phyloP scores from a whole-genome alignment of 2,113 vertebrate species.

The Daphoenositta chrysoptera region DNA sequence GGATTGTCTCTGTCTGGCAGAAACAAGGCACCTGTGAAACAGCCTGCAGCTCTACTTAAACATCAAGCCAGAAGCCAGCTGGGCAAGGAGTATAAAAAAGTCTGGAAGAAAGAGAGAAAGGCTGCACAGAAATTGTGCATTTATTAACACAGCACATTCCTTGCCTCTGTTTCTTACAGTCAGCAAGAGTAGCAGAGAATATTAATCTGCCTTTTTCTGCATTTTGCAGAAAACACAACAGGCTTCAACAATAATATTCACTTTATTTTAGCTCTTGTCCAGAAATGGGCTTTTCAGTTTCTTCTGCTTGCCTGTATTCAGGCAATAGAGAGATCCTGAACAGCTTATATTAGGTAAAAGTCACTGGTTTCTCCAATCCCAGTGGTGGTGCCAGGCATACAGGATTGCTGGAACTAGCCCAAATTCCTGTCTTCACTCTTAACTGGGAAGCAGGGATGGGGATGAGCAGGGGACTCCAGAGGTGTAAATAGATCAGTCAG shows the following conservation, averaged over 20 bases:
- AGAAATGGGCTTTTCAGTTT: background rate
- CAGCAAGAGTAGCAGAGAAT: background rate
- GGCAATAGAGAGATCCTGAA: background rate
- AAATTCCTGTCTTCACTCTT: constrained; percentile 3
- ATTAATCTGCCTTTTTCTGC: background rate
- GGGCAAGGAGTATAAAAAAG: background rate
- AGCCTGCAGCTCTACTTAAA: background rate
- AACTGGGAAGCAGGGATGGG: background rate
- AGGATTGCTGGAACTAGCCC: background rate
- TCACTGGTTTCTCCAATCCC: background rate
- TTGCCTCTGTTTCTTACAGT: background rate
- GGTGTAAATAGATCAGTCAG: constrained; percentile 45
- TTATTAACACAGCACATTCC: rapidly evolving
- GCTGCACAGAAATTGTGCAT: background rate
- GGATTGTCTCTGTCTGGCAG: background rate
- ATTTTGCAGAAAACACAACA: background rate
- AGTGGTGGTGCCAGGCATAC: background rate
- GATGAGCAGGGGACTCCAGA: constrained; percentile 15
- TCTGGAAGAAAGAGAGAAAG: background rate
- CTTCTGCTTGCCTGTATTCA: background rate
- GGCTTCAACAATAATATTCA: background rate
- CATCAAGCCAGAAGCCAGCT: background rate
- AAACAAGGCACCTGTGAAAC: background rate
- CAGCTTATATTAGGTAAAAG: background rate
- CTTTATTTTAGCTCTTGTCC: background rate